Conservation (phyloP, 2,797 vertebrate species). For the Pempheris klunzingeri region DNA sequence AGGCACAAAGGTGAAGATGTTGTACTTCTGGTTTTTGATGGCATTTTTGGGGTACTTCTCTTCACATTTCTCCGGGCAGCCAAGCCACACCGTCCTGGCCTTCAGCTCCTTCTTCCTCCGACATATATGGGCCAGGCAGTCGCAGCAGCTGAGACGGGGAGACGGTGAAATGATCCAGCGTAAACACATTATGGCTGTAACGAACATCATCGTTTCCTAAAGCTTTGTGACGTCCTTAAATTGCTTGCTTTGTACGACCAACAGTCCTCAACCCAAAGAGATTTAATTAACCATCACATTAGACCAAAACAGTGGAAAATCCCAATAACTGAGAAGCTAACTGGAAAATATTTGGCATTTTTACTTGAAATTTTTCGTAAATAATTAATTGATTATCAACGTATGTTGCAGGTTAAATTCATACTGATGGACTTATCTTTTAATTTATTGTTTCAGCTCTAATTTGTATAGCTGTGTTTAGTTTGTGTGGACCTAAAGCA, state of each 20-base stretch:
- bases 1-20: slow-evolving; percentile 96
- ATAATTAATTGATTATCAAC: neutral
- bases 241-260: neutral
- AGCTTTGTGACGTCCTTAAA: neutral
- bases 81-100: slow-evolving; percentile 91
- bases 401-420: neutral
- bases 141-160: slow-evolving; percentile 89
- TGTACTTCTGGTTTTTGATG: slow-evolving; percentile 99
- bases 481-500: neutral
- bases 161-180: neutral
- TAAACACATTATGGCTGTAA: neutral
- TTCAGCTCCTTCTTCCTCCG: slow-evolving; percentile 93
- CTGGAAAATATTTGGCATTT: neutral
- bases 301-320: neutral
- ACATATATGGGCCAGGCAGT: slow-evolving; percentile 90
- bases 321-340: neutral
- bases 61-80: slow-evolving; percentile 97
- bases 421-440: too few species aligned
- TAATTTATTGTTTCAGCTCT: neutral
- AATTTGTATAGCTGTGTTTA: neutral
- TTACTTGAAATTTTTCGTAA: neutral
- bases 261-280: neutral
- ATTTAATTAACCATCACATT: neutral
- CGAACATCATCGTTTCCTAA: neutral
- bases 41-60: slow-evolving; percentile 96